Evolutionary conservation across 2,888 invertebrate species (phyloP).

Genomic region (Aleiodes testaceus): DNA sequence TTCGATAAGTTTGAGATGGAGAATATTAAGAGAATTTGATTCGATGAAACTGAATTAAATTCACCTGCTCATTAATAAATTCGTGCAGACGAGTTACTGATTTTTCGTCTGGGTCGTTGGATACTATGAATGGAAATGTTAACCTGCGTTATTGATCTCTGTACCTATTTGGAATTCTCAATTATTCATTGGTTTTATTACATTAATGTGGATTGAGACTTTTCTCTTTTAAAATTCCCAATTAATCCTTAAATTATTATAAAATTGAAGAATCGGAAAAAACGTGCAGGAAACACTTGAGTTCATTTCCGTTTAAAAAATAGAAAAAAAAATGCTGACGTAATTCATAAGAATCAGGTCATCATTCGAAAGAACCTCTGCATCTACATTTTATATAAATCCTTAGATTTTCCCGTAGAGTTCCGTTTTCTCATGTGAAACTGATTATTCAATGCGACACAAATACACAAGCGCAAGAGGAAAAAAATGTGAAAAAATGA

Average conservation of each 20-base stretch:
- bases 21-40: no score
- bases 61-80: slow-evolving; percentile 8
- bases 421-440: slow-evolving; percentile 33
- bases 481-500: no score
- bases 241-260: no score
- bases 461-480: not conserved
- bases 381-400: slow-evolving; percentile 1
- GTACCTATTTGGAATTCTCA: slow-evolving; percentile 4
- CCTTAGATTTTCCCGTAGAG: slow-evolving; percentile 15
- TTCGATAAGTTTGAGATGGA: no score
- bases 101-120: slow-evolving; percentile 28
- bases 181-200: not conserved
- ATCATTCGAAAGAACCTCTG: slow-evolving; percentile 6
- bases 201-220: not conserved
- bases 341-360: slow-evolving; percentile 16
- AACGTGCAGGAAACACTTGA: not conserved
- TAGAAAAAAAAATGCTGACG: slow-evolving; percentile 6
- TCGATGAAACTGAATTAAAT: not conserved
- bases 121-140: slow-evolving; percentile 24
- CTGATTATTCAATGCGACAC: slow-evolving; percentile 18
- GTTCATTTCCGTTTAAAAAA: slow-evolving; percentile 14
- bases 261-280: no score
- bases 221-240: no score
- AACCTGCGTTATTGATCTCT: slow-evolving; percentile 14
- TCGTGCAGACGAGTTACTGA: slow-evolving; percentile 12